Conservation (phyloP, 1,140 invertebrate genomes). For the Orius laevigatus region DNA sequence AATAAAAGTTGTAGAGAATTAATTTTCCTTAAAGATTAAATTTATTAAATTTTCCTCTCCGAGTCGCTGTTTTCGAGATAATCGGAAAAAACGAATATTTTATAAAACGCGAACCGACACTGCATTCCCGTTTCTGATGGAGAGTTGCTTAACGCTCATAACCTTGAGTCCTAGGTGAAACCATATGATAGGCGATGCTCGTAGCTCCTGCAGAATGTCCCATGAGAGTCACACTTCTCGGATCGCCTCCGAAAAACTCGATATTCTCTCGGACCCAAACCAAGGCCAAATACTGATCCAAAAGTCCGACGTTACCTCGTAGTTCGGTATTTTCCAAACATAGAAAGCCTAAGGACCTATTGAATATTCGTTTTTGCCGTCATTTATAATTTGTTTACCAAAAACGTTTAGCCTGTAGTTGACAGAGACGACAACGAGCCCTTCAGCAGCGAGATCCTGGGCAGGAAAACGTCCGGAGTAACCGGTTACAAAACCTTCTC, state of each 20-base stretch:
- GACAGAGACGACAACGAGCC: slow-evolving; percentile 42
- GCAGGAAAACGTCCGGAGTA: slow-evolving; percentile 34
- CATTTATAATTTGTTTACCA: slow-evolving; percentile 22
- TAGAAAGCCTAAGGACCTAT: slow-evolving; percentile 38
- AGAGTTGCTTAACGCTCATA: no score
- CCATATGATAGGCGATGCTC: slow-evolving; percentile 38
- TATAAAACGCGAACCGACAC: no score
- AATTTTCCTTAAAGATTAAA: no score
- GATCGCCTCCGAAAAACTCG: slow-evolving; percentile 51
- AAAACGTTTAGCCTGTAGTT: slow-evolving; percentile 45
- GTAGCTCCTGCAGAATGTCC: slow-evolving; percentile 48
- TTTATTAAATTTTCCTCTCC: no score
- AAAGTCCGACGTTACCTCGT: slow-evolving; percentile 48
- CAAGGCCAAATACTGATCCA: slow-evolving; percentile 54
- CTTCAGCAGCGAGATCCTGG: slow-evolving; percentile 46
- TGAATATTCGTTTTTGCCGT: not conserved
- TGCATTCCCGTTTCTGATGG: no score
- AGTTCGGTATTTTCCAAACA: slow-evolving; percentile 38
- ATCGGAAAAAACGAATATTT: no score
- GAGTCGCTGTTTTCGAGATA: no score
- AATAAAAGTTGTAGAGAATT: no score
- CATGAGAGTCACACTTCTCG: slow-evolving; percentile 45
- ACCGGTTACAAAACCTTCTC: slow-evolving; percentile 32
- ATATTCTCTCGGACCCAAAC: slow-evolving; percentile 57
- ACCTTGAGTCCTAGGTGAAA: slow-evolving; percentile 39